These are phyloP conservation scores for Macropus fuliginosus DNA, from an alignment of 2,797 vertebrate genomes.

Conservation along the genomic window DNA sequence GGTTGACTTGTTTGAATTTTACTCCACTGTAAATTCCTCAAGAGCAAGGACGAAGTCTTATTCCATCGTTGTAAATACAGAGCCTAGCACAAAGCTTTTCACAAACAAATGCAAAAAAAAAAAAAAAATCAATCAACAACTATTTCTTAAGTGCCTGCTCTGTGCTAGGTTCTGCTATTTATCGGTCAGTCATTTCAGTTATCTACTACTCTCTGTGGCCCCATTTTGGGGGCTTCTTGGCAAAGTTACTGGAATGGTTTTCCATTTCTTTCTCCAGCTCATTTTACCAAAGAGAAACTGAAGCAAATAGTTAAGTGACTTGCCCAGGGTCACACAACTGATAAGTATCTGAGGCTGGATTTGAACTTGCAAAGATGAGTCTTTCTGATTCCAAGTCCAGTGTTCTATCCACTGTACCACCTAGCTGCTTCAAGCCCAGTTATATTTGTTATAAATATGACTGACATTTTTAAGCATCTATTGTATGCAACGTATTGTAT, in stretches of 20 bases:
- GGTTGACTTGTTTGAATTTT: neutral
- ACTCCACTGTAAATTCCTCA: neutral
- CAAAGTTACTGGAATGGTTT: neutral
- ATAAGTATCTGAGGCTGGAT: too few relatives aligned
- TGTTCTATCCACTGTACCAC: too few relatives aligned
- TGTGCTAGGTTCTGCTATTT: neutral
- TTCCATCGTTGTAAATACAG: neutral
- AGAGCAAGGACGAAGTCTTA: neutral
- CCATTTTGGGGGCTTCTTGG: neutral
- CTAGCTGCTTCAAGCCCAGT: too few relatives aligned
- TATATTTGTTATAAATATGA: neutral
- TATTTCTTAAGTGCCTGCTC: neutral
- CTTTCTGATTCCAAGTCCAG: too few relatives aligned
- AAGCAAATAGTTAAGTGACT: too few relatives aligned
- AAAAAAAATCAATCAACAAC: neutral
- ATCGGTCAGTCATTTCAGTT: neutral
- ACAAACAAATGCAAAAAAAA: neutral
- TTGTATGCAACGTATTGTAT: too few relatives aligned
- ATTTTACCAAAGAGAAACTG: too few relatives aligned
- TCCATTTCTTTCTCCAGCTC: too few relatives aligned
- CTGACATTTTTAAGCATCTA: neutral
- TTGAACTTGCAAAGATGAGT: too few relatives aligned
- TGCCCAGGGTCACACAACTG: too few relatives aligned
- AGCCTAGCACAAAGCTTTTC: neutral
- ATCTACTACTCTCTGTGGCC: too few relatives aligned